A percentile compares a stretch with the other conserved stretches of the same genome.
phyloP scores from a whole-genome alignment of 2,797 vertebrate genomes.

The Neostethus bicornis region DNA sequence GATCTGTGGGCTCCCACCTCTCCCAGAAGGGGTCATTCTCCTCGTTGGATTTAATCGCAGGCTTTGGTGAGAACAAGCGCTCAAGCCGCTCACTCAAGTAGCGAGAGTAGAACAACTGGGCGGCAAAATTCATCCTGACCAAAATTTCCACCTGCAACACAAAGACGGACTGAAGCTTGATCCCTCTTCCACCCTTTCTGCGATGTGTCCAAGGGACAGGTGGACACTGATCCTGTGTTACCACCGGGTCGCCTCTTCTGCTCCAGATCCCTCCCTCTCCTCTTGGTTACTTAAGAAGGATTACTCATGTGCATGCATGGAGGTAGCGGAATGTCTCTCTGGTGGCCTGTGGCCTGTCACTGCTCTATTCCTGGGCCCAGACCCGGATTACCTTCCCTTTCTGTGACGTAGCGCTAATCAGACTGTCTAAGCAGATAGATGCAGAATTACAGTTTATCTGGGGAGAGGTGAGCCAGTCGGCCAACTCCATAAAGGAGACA shows the following conservation, averaged over 20 bases:
- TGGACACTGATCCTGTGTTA: slow-evolving; percentile 50
- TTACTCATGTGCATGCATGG: slow-evolving; percentile 69
- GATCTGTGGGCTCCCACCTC: slow-evolving; percentile 84
- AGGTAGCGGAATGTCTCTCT: slow-evolving; percentile 53
- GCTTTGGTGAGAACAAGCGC: slow-evolving; percentile 67
- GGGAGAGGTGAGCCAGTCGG: slow-evolving; percentile 65
- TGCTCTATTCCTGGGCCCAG: slow-evolving; percentile 85
- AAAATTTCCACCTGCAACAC: slow-evolving; percentile 38
- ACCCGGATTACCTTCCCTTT: slow-evolving; percentile 79
- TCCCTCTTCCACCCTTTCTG: slow-evolving; percentile 34
- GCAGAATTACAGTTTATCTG: slow-evolving; percentile 82
- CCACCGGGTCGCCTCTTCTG: slow-evolving; percentile 44
- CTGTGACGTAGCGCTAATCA: slow-evolving; percentile 81
- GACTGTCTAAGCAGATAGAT: slow-evolving; percentile 83
- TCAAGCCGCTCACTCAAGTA: slow-evolving; percentile 79
- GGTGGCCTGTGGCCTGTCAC: slow-evolving; percentile 57
- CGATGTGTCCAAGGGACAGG: slow-evolving; percentile 41
- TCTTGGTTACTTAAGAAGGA: slow-evolving; percentile 75
- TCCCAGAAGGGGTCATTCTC: slow-evolving; percentile 95
- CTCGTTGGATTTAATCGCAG: slow-evolving; percentile 75
- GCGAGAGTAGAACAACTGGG: slow-evolving; percentile 88
- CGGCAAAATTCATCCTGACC: slow-evolving; percentile 89
- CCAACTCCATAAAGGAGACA: slow-evolving; percentile 36
- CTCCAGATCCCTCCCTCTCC: slow-evolving; percentile 43
- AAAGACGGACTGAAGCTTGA: slow-evolving; percentile 20